Base-by-base conservation (phyloP, 2,888 invertebrate species). In the Drosophila villosipedis region DNA sequence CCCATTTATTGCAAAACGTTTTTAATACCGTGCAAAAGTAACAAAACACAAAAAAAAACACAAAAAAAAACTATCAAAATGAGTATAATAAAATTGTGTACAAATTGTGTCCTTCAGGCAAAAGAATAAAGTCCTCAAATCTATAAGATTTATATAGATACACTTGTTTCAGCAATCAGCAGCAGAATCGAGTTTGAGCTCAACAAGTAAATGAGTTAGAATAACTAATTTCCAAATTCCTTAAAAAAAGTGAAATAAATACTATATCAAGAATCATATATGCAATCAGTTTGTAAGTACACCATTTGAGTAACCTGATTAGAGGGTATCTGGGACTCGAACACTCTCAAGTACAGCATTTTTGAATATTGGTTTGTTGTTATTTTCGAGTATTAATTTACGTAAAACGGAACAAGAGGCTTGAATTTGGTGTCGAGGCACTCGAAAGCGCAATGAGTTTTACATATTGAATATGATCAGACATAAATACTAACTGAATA, bases 1-100 rank as follows among this genome's bases (percentile, higher is more conserved):
- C 66, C 43, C 72, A 61, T 78, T 80, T 78, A 77, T 81, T 76
- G 76, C 83, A 49, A 69, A 80, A 64, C 80, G 76, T 75, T 52
- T 39, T 54, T 22, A 54, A 59, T 43, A 41, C 61, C 35, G 35
- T 61, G 61, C 14, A 35, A 59, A 39, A 39, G 35, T 35, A 25
- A 30, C n/a, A 30, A 58, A n/a, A 19, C n/a, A 12, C 14, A 16
- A 25, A 35, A n/a, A 6, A 0, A 31, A 22, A 31, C 16, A 1
- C 0, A 6, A 0, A 31, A 22, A 3, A 25, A 22, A 5, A 1
- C 19, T 7, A 12, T 12, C 16, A 31, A 47, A 33, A 47, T 25
- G 49, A 25, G 25, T 49, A 14, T 12, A 25, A 28, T 25, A 33
- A 33, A 49, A 14, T 33, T 59, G 43, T 31, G 14, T 47, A 2